Evolutionary conservation across 92 coral and sea anemone genomes (phyloP).

Genomic region (Pocillopora grandis): DNA sequence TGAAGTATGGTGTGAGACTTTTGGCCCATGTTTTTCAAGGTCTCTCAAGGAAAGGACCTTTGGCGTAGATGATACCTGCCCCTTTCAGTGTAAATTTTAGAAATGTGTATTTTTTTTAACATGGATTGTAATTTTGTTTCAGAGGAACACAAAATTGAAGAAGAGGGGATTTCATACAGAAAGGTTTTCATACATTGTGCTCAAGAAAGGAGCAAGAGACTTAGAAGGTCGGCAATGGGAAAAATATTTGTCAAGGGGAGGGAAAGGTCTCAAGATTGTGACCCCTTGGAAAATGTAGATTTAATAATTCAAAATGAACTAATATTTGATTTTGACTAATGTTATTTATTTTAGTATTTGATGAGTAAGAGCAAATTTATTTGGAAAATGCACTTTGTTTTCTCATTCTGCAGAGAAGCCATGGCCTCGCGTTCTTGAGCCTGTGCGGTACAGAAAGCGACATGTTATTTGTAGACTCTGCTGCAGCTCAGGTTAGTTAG

Average conservation of each 20-base stretch:
- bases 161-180: conserved; percentile 91
- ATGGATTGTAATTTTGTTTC: conserved; percentile 5
- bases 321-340: no score
- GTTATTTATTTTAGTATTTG: no score
- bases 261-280: not conserved
- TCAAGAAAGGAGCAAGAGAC: conserved; percentile 77
- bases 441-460: conserved; percentile 69
- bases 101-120: not conserved
- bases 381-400: not conserved
- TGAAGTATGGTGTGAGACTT: no score
- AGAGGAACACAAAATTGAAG: conserved; percentile 79
- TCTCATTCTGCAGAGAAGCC: conserved; percentile 57
- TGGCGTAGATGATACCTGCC: no score
- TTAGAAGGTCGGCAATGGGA: conserved; percentile 49
- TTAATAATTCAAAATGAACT: no score
- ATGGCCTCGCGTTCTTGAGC: conserved; percentile 93
- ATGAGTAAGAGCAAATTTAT: no score
- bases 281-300: not conserved
- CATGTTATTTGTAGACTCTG: conserved; percentile 93
- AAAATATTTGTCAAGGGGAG: not conserved
- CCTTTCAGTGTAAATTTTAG: no score
- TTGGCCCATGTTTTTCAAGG: no score
- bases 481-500: conserved; percentile 83
- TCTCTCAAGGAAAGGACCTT: no score
- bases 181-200: conserved; percentile 82